phyloP scores from a whole-genome alignment of 2,113 vertebrate genomes.

The Lepisosteus oculatus region DNA sequence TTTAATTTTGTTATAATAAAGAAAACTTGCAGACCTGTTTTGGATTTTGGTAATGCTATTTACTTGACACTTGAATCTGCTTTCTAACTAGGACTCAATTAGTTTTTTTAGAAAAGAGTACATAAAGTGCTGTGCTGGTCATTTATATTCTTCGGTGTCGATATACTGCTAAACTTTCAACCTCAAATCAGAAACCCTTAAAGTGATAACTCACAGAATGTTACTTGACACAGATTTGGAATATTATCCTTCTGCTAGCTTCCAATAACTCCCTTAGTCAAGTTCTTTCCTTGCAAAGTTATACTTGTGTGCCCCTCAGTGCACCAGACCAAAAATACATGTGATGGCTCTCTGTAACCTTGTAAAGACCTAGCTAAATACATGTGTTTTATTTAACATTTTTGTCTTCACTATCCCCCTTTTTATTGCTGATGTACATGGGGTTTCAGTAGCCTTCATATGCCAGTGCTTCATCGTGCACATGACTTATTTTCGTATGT shows the following conservation, averaged over 20 bases:
- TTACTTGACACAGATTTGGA: constrained; percentile 70
- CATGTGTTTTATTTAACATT: background rate
- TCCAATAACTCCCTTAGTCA: constrained; percentile 54
- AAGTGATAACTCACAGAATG: constrained; percentile 70
- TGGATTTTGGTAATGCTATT: background rate
- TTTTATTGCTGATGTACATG: background rate
- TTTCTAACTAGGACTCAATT: background rate
- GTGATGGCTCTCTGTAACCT: constrained; percentile 62
- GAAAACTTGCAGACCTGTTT: too few species aligned
- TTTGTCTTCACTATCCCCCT: background rate
- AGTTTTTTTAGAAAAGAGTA: background rate
- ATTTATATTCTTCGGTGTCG: background rate
- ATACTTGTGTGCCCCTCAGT: constrained; percentile 58
- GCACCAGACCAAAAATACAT: constrained; percentile 76
- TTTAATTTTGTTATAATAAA: too few species aligned
- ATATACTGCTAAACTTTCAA: constrained; percentile 34
- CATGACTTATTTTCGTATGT: too few species aligned
- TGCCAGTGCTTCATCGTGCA: too few species aligned
- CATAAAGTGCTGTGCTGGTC: background rate
- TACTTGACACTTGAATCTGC: background rate
- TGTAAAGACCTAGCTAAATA: constrained; percentile 55
- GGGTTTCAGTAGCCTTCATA: too few species aligned
- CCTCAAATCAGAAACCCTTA: constrained; percentile 53
- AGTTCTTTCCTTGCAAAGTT: constrained; percentile 72
- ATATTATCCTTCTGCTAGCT: constrained; percentile 66